Evolutionary conservation across 2,797 vertebrate genomes (phyloP), one percentile per base, ranked within the genome.

Genomic region (Xiphorhynchus erythropygius): DNA sequence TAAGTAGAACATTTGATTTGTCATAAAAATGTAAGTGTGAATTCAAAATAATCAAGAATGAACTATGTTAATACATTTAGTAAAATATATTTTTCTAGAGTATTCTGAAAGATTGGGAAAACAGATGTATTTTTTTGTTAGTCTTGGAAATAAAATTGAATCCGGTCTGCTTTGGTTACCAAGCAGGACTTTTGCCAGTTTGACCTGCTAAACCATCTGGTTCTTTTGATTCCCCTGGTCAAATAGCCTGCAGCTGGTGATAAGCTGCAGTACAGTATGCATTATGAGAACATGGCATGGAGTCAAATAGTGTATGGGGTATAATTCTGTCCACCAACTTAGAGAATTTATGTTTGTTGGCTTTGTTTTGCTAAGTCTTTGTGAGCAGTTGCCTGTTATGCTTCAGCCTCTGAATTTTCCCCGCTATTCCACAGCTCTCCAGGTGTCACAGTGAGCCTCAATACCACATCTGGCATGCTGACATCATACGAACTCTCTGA

Each of bases 381-480:
- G 25, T n/a, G 28, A 35, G 35, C 39, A 27, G 27, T 64, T 80
- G 60, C 42, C 67, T 63, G 30, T 63, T 87, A 16, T 0, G 18
- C 37, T 91, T 92, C 24, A 89, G 32, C 8, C 21, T 88, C 55
- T 84, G 41, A 27, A 13, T 60, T 65, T 57, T 24, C 0, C 22
- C 16, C n/a, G 5, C 23, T 57, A 0, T 91, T 18, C 55, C 35
- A 1, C 69, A 99, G 99, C 84, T 97, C 98, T 80, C 98, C 98
- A 95, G 97, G 95, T 95, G 98, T 98, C 67, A 96, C 97, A 3
- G 83, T 99, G 76, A 98, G 97, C 97, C 97, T 99, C 80, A 99
- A 98, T 89, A 96, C 98, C 56, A 97, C 98, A 1, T 97, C 98
- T 86, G 97, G 97, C 92, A 83, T 98, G 71, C 97, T 97, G 79